These are phyloP conservation scores for Sylvicola fuscatus DNA, from an alignment of 2,888 invertebrate genomes.

Conservation along the genomic window DNA sequence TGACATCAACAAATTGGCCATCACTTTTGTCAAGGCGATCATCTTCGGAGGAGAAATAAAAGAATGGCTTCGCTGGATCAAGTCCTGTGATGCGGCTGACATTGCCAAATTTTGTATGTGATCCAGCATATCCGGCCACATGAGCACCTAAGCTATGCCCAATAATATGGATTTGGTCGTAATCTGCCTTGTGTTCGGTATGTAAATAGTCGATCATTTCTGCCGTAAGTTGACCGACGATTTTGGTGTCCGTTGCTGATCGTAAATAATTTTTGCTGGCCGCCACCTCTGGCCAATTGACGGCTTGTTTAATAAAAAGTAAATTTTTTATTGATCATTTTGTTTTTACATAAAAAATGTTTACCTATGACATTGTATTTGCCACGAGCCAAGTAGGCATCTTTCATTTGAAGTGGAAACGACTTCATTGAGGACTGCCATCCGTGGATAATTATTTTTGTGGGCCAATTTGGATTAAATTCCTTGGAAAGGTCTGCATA, in stretches of 20 bases:
- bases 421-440: conserved; percentile 21
- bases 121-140: conserved; percentile 35
- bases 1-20: conserved; percentile 51
- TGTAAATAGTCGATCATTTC: conserved; percentile 10
- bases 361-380: conserved; percentile 8
- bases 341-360: no score
- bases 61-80: conserved; percentile 49
- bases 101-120: conserved; percentile 23
- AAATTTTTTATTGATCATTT: no score
- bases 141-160: conserved; percentile 39
- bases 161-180: conserved; percentile 20
- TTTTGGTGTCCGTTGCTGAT: conserved; percentile 20
- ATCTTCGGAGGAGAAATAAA: conserved; percentile 22
- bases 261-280: conserved; percentile 21
- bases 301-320: conserved; percentile 11
- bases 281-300: conserved; percentile 23
- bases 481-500: conserved; percentile 12
- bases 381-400: conserved; percentile 17
- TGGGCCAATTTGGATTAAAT: neutral
- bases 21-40: conserved; percentile 36
- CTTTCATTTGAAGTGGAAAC: conserved; percentile 22
- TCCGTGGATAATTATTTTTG: conserved; percentile 7
- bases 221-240: conserved; percentile 21
- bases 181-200: conserved; percentile 4
- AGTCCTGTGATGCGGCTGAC: conserved; percentile 38